A percentile compares a stretch with the other conserved stretches of the same genome.
Conservation (phyloP, 2,113 vertebrate species). For the Actenoides lindsayi region DNA sequence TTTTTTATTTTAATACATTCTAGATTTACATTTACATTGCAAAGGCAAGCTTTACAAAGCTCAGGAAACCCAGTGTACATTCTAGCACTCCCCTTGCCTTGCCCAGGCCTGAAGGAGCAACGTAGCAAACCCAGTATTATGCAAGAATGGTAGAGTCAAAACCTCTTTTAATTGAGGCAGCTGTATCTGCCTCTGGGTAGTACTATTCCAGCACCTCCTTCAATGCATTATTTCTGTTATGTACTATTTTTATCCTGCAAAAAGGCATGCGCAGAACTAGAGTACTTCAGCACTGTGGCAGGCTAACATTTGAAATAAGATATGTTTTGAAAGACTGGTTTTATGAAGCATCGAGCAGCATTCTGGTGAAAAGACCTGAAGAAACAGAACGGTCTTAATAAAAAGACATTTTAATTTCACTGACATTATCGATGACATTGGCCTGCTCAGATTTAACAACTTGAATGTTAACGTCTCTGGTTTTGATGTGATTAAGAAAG, state of each 20-base stretch:
- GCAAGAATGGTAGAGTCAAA: background rate
- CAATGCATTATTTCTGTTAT: background rate
- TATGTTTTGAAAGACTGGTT: background rate
- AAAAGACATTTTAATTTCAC: constrained; percentile 35
- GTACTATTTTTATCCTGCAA: background rate
- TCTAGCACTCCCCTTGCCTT: background rate
- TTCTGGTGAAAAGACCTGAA: background rate
- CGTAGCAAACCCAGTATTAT: background rate
- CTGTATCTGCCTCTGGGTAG: background rate
- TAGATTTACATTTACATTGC: constrained; percentile 13
- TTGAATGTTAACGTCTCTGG: background rate
- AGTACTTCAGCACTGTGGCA: background rate
- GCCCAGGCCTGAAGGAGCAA: background rate
- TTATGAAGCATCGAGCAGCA: background rate
- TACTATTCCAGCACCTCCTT: background rate
- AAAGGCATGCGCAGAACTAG: background rate
- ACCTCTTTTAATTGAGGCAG: background rate
- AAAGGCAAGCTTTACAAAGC: background rate
- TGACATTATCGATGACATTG: background rate
- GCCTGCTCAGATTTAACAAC: background rate
- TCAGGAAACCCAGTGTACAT: background rate
- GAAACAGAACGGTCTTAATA: background rate
- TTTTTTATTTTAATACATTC: background rate
- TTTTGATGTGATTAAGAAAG: constrained; percentile 11
- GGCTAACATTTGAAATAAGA: background rate